Percentiles rank a stretch among this genome's conserved stretches.
phyloP scores from a whole-genome alignment of 2,797 vertebrate species.

The Neomorphus geoffroyi region DNA sequence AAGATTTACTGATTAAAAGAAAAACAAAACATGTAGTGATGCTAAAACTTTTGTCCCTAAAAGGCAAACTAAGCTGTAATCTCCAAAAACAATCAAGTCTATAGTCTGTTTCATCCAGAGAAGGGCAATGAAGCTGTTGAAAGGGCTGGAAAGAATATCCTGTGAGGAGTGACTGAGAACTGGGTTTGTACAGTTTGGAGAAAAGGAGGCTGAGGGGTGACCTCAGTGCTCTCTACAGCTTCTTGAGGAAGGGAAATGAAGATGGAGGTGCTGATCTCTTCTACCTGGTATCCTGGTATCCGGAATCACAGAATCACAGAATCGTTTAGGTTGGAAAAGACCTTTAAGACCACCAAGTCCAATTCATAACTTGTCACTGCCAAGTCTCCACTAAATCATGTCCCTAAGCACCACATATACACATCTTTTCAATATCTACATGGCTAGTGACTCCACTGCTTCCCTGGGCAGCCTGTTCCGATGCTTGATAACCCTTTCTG shows the following conservation, averaged over 20 bases:
- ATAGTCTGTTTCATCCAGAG: not conserved
- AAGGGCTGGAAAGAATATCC: not conserved
- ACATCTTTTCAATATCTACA: too few species aligned
- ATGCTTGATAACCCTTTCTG: too few species aligned
- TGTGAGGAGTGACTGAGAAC: fast-evolving
- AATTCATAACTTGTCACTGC: too few species aligned
- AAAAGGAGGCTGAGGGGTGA: not conserved
- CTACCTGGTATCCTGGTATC: not conserved
- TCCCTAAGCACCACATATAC: too few species aligned
- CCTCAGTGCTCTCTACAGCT: not conserved
- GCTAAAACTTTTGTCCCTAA: not conserved
- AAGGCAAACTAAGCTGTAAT: not conserved
- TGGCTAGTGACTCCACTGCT: too few species aligned
- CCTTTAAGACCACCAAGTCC: too few species aligned
- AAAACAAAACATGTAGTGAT: not conserved
- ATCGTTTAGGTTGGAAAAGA: too few species aligned
- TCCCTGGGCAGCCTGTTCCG: too few species aligned
- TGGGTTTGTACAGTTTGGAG: not conserved
- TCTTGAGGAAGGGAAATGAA: not conserved
- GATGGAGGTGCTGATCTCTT: not conserved
- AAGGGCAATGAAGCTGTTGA: not conserved
- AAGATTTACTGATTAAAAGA: not conserved
- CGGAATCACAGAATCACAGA: too few species aligned
- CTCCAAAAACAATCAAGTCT: not conserved
- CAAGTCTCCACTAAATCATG: too few species aligned